Conservation (phyloP, 2,888 invertebrate species). For the Lasioglossum marginatum region DNA sequence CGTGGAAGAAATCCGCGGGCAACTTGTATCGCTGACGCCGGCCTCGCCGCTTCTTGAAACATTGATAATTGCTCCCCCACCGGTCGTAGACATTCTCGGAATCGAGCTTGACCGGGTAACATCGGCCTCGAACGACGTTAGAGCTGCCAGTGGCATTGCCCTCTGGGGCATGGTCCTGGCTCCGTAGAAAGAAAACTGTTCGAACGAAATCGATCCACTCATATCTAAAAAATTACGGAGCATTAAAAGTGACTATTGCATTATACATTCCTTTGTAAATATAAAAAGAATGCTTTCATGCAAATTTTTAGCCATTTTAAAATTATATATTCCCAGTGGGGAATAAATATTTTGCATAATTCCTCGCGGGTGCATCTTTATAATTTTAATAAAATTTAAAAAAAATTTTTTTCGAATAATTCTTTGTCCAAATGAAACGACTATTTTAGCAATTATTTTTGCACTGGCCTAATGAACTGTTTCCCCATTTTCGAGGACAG, state of each 20-base stretch:
- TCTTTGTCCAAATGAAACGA: neutral
- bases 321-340: too few relatives aligned
- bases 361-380: too few relatives aligned
- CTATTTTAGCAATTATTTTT: neutral
- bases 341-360: too few relatives aligned
- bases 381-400: too few relatives aligned
- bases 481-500: neutral
- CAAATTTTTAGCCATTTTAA: too few relatives aligned
- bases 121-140: conserved; percentile 6
- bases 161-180: neutral
- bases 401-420: neutral
- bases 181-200: neutral
- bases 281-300: too few relatives aligned
- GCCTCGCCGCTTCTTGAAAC: conserved; percentile 22
- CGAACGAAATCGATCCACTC: neutral
- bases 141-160: neutral
- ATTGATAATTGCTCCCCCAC: conserved; percentile 39
- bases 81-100: conserved; percentile 35
- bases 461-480: neutral
- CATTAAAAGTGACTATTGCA: too few relatives aligned
- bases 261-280: too few relatives aligned
- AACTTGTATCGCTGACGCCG: neutral
- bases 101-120: conserved; percentile 33
- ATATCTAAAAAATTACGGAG: too few relatives aligned
- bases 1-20: conserved; percentile 37